A percentile compares a stretch with the other conserved stretches of the same genome.
Conservation (phyloP, 2,113 vertebrate species). For the Lipophrys pholis region DNA sequence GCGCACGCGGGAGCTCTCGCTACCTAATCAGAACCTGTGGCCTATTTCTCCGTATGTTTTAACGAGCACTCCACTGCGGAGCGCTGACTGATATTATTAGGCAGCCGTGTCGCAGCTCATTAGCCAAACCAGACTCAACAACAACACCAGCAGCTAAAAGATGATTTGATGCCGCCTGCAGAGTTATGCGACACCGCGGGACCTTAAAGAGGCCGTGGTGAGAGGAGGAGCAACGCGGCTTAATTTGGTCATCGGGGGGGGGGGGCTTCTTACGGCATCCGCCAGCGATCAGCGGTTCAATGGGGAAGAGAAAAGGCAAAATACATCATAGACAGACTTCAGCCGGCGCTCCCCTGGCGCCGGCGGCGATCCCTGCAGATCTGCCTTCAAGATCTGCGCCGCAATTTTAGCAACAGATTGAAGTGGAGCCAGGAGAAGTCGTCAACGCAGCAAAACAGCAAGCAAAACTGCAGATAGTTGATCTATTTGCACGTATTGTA, state of each 20-base stretch:
- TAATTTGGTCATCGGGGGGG: constrained; percentile 55
- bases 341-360: constrained; percentile 9
- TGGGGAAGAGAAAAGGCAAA: constrained; percentile 30
- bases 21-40: constrained; percentile 57
- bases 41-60: constrained; percentile 58
- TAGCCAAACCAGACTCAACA: constrained; percentile 68
- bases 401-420: constrained; percentile 12
- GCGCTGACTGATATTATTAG: constrained; percentile 69
- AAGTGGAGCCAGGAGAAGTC: constrained; percentile 24
- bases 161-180: constrained; percentile 65
- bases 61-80: constrained; percentile 69
- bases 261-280: constrained; percentile 9
- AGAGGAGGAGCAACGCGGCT: constrained; percentile 41
- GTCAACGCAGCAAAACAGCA: background rate
- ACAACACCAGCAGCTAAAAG: constrained; percentile 68
- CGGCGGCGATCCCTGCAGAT: constrained; percentile 11
- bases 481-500: constrained; percentile 9
- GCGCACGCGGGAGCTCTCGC: constrained; percentile 18
- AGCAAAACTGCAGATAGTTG: constrained; percentile 21
- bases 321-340: constrained; percentile 17
- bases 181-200: constrained; percentile 58
- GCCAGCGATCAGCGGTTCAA: constrained; percentile 31
- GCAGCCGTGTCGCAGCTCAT: constrained; percentile 69
- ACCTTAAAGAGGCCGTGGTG: constrained; percentile 47
- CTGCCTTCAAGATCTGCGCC: constrained; percentile 19